phyloP scores from a whole-genome alignment of 2,888 invertebrate genomes.

The Cheilosia pagana region DNA sequence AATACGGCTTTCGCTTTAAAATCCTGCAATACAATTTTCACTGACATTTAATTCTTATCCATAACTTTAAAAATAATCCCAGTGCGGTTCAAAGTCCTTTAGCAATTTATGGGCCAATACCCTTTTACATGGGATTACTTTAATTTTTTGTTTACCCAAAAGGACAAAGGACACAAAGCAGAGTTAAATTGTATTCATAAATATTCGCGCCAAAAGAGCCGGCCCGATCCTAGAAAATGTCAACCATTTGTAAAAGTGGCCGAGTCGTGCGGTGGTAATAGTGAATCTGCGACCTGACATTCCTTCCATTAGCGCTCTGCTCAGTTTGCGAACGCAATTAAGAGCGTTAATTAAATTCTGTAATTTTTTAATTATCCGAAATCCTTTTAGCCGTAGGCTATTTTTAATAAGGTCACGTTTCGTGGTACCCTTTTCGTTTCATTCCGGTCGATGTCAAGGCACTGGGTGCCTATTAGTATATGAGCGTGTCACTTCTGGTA shows the following conservation, averaged over 20 bases:
- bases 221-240: conserved; percentile 13
- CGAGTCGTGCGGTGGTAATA: conserved; percentile 21
- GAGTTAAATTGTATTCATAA: conserved; percentile 56
- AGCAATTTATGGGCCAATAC: conserved; percentile 16
- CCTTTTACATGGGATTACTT: conserved; percentile 24
- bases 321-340: conserved; percentile 60
- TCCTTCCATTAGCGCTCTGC: conserved; percentile 47
- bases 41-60: not conserved
- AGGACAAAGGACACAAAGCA: conserved; percentile 39
- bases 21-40: not conserved
- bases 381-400: conserved; percentile 43
- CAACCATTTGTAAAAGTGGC: conserved; percentile 42
- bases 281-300: conserved; percentile 44
- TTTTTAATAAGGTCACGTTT: conserved; percentile 66
- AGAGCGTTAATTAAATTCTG: conserved; percentile 66
- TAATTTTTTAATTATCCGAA: conserved; percentile 62
- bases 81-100: not conserved
- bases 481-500: conserved; percentile 42
- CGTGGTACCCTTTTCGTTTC: conserved; percentile 36
- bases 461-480: conserved; percentile 29
- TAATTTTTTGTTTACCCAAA: conserved; percentile 4
- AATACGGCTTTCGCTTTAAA: too few relatives aligned
- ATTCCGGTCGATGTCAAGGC: not conserved
- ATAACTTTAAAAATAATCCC: conserved; percentile 1
- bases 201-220: conserved; percentile 4